Base-by-base conservation (phyloP, 2,888 invertebrate genomes). In the Eupeodes latifasciatus region DNA sequence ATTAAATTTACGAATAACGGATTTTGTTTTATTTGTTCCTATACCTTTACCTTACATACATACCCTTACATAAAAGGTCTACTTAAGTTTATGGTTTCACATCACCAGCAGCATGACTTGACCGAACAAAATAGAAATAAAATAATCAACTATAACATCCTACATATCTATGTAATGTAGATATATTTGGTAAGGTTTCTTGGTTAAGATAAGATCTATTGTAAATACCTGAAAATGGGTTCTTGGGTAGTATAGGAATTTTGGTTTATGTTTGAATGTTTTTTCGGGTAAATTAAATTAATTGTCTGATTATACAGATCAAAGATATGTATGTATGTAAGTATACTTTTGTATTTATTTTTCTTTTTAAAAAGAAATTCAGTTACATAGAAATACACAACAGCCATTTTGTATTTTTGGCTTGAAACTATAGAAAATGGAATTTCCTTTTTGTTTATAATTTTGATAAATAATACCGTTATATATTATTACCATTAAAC, bases 91-190 rank as follows among this genome's bases (percentile, higher is more conserved):
- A 47, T 77, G 61, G 61, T 57, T 16, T 16, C 74, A 16, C 27
- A 40, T 9, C 40, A 40, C 9, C 40, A 40, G 5, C 86, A 59
- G 76, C 80, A 71, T 87, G 86, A 87, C 86, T 76, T 83, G 76
- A 49, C 14, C 34, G 2, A 72, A 61, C 27, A 19, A 9, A 67
- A 27, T 27, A 27, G 27, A 67, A n/a, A 62, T 44, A 47, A 59
- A 57, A 57, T 10, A 59, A 57, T 27, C 62, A 47, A 36, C n/a
- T 36, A 40, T 40, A 47, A 36, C n/a, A 16, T 7, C 40, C 40
- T 40, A 40, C 40, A 9, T 7, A 40, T 0, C 40, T 40, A 27
- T 3, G 27, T 27, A 27, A 0, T 19, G 3, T 27, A 27, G 0
- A 2, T 27, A 27, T 27, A 67, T 67, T 67, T 51, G 49, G 49